Conservation (phyloP, 2,888 invertebrate species). For the Caenorhabditis wallacei region DNA sequence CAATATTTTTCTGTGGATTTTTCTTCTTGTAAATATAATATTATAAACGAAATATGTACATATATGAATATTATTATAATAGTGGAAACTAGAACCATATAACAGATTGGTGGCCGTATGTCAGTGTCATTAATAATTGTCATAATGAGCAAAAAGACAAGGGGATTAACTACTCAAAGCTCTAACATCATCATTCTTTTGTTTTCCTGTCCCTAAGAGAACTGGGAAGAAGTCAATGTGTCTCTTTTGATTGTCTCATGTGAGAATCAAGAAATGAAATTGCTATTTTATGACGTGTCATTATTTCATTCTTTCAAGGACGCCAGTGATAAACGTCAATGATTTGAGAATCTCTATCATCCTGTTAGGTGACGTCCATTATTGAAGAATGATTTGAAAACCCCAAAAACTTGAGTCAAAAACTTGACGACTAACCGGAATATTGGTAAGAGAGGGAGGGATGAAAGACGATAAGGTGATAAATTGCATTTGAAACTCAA, state of each 20-base stretch:
- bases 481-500: conserved; percentile 4
- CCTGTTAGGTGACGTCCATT: conserved; percentile 22
- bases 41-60: not conserved
- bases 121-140: conserved; percentile 57
- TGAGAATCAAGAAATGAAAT: conserved; percentile 36
- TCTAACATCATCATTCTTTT: conserved; percentile 44
- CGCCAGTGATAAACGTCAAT: conserved; percentile 4
- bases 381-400: conserved; percentile 16
- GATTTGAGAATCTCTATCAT: conserved; percentile 17
- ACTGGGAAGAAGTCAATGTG: conserved; percentile 18
- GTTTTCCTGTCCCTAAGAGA: conserved; percentile 34
- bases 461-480: conserved; percentile 2
- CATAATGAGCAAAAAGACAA: conserved; percentile 47
- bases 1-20: not conserved
- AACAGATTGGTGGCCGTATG: conserved; percentile 41
- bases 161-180: conserved; percentile 46
- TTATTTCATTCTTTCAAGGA: conserved; percentile 51
- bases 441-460: conserved; percentile 21
- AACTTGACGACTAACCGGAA: conserved; percentile 34
- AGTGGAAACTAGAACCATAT: conserved; percentile 20
- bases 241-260: conserved; percentile 19
- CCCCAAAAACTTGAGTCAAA: too few species aligned
- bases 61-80: conserved; percentile 10
- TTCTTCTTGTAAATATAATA: not conserved
- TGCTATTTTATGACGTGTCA: conserved; percentile 59